Percentiles rank a stretch among this genome's conserved stretches.
Evolutionary conservation across 2,888 invertebrate species (phyloP).

Genomic region (Trichogramma evanescens): DNA sequence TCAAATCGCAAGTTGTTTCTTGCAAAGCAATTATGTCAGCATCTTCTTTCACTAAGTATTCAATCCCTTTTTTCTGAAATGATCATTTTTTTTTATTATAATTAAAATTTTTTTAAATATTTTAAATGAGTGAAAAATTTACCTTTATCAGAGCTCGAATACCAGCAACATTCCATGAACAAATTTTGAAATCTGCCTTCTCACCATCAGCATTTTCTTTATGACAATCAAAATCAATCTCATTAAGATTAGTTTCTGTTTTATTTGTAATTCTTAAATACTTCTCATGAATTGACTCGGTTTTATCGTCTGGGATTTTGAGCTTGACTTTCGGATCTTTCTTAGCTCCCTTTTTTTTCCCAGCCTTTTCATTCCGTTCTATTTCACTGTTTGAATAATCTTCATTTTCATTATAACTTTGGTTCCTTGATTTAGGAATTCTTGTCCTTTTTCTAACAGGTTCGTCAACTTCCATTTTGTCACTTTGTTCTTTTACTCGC

Average conservation of each 20-base stretch:
- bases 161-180: conserved; percentile 96
- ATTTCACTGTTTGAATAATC: too few relatives aligned
- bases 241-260: conserved; percentile 23
- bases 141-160: conserved; percentile 80
- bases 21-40: conserved; percentile 73
- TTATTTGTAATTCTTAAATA: conserved; percentile 50
- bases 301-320: too few relatives aligned
- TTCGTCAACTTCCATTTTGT: conserved; percentile 32
- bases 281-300: too few relatives aligned
- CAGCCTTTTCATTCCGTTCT: too few relatives aligned
- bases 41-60: conserved; percentile 69
- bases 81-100: conserved; percentile 7
- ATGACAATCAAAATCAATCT: conserved; percentile 16
- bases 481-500: conserved; percentile 36
- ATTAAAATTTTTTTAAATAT: neutral
- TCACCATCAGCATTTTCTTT: conserved; percentile 54
- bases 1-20: conserved; percentile 81
- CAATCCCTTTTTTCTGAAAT: conserved; percentile 61
- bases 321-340: too few relatives aligned
- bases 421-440: conserved; percentile 18
- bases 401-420: too few relatives aligned
- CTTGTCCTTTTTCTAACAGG: conserved; percentile 25
- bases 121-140: conserved; percentile 8
- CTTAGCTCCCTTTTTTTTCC: too few relatives aligned
- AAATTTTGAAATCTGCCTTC: conserved; percentile 76